Evolutionary conservation across 2,113 vertebrate species (phyloP).

Genomic region (Coreoperca whiteheadi): DNA sequence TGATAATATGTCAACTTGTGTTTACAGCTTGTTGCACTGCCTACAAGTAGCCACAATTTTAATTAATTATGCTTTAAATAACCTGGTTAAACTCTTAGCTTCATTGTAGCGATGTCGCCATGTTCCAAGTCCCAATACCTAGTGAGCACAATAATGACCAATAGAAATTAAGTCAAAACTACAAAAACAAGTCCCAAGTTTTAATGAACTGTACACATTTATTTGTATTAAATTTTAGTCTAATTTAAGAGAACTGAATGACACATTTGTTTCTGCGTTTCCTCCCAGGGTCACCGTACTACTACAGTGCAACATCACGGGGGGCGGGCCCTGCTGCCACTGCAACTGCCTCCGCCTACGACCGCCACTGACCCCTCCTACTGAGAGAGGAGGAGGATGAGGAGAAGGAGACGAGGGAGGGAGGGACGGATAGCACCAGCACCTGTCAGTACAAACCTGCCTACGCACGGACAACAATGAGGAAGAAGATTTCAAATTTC

Average conservation of each 20-base stretch:
- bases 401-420: constrained; percentile 28
- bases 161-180: neutral
- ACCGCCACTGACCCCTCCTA: constrained; percentile 91
- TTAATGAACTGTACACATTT: neutral
- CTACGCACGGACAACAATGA: constrained; percentile 27
- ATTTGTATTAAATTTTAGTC: neutral
- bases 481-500: constrained; percentile 49
- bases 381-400: constrained; percentile 50
- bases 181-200: neutral
- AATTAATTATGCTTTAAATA: neutral
- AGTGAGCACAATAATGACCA: neutral
- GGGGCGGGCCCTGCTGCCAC: constrained; percentile 90
- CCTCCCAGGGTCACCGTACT: constrained; percentile 93
- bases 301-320: constrained; percentile 94
- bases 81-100: neutral
- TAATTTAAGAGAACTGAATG: neutral
- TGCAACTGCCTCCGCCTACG: constrained; percentile 91
- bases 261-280: constrained; percentile 1
- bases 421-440: constrained; percentile 77
- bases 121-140: neutral
- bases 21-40: neutral
- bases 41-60: neutral
- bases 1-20: neutral
- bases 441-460: constrained; percentile 63
- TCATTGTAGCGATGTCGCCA: neutral